Evolutionary conservation across 1,140 invertebrate genomes (phyloP).

Genomic region (Neodiprion pinetum): DNA sequence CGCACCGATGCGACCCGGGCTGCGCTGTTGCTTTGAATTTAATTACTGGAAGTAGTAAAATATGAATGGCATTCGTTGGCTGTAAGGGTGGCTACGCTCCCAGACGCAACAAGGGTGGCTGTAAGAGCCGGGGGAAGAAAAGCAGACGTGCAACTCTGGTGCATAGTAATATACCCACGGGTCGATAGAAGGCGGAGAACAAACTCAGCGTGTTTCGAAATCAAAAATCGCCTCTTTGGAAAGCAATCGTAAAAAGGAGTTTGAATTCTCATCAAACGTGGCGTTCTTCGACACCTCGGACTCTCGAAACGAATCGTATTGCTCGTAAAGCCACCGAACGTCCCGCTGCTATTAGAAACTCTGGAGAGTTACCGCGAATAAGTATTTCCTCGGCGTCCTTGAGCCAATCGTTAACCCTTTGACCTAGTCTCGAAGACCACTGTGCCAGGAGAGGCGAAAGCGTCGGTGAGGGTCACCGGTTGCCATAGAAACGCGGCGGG

Average conservation of each 20-base stretch:
- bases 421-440: background rate
- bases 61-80: slow-evolving; percentile 1
- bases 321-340: background rate
- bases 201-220: background rate
- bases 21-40: background rate
- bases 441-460: background rate
- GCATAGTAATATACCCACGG: background rate
- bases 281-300: too few species aligned
- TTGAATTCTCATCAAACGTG: too few species aligned
- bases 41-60: slow-evolving; percentile 7
- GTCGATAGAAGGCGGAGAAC: background rate
- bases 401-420: background rate
- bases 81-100: background rate
- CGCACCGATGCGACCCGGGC: background rate
- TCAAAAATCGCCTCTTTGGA: too few species aligned
- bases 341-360: background rate
- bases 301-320: background rate
- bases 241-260: background rate
- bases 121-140: background rate
- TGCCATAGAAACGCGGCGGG: background rate
- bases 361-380: background rate
- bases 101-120: background rate
- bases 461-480: background rate
- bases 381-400: background rate
- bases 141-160: background rate